Conservation (phyloP, 2,113 vertebrate genomes). For the Macrotus californicus region DNA sequence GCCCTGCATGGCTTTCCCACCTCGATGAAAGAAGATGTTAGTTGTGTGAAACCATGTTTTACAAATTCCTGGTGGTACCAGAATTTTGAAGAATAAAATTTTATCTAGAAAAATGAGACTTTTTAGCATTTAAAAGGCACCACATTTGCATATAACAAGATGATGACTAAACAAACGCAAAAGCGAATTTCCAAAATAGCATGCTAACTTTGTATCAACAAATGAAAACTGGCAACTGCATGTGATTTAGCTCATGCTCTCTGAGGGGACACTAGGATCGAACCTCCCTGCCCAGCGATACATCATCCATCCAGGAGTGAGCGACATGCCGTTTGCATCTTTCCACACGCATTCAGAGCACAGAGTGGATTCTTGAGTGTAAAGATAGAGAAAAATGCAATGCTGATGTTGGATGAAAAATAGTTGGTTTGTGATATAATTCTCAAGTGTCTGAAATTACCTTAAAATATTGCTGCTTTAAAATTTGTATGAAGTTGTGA, state of each 20-base stretch:
- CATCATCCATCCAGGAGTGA: constrained; percentile 56
- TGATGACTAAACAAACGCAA: constrained; percentile 69
- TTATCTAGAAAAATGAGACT: constrained; percentile 54
- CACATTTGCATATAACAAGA: constrained; percentile 73
- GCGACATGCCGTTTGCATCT: neutral
- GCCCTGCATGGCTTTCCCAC: neutral
- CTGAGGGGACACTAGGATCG: constrained; percentile 60
- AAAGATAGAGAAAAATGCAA: constrained; percentile 57
- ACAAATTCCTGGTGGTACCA: neutral
- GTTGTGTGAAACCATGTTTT: neutral
- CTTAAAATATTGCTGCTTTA: neutral
- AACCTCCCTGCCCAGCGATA: constrained; percentile 55
- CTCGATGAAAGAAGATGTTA: neutral
- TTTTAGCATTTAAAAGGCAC: constrained; percentile 74
- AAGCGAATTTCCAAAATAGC: constrained; percentile 69
- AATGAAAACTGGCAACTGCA: constrained; percentile 52
- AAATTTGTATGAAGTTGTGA: constrained; percentile 23
- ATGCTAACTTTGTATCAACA: constrained; percentile 62
- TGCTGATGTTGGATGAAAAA: constrained; percentile 52
- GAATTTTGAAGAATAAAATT: neutral
- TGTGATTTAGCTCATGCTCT: constrained; percentile 59
- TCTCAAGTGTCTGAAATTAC: neutral
- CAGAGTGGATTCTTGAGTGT: constrained; percentile 59
- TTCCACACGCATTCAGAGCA: constrained; percentile 58
- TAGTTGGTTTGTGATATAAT: constrained; percentile 7